A percentile compares a stretch with the other conserved stretches of the same genome.
Conservation (phyloP, 2,888 invertebrate genomes). For the Cyclophora albipunctata region DNA sequence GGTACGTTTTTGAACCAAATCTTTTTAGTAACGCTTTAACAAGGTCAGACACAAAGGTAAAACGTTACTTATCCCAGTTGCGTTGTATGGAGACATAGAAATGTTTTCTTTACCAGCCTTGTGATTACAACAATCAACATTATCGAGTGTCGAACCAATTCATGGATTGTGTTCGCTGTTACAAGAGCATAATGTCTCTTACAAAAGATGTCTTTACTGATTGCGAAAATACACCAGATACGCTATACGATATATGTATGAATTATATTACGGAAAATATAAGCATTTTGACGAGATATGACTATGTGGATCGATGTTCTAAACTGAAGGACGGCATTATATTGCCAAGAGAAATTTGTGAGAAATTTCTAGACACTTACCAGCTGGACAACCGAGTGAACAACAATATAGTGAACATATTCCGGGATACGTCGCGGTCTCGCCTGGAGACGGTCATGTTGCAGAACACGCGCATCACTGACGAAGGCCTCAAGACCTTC, state of each 20-base stretch:
- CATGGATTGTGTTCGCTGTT: conserved; percentile 7
- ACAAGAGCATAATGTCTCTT: not conserved
- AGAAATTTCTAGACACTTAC: conserved; percentile 77
- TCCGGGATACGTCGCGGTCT: conserved; percentile 79
- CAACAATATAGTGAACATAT: conserved; percentile 82
- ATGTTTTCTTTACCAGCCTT: too few species aligned
- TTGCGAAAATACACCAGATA: conserved; percentile 70
- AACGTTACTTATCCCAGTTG: too few species aligned
- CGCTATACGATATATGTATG: conserved; percentile 78
- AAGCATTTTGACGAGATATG: conserved; percentile 73
- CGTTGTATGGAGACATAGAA: too few species aligned
- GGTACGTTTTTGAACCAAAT: too few species aligned
- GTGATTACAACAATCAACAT: not conserved
- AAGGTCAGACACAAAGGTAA: too few species aligned
- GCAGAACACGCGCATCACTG: conserved; percentile 82
- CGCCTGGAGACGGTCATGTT: conserved; percentile 81
- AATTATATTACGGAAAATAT: conserved; percentile 78
- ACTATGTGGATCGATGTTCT: conserved; percentile 57
- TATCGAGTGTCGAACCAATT: not conserved
- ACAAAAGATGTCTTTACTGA: conserved; percentile 32
- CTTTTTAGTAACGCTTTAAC: too few species aligned
- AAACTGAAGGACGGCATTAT: conserved; percentile 77
- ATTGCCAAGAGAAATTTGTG: conserved; percentile 83
- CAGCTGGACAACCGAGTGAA: conserved; percentile 75
- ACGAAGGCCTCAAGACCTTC: conserved; percentile 81